Conservation (phyloP, 35 echinoderm and acorn worm genomes). For the Anneissia japonica region DNA sequence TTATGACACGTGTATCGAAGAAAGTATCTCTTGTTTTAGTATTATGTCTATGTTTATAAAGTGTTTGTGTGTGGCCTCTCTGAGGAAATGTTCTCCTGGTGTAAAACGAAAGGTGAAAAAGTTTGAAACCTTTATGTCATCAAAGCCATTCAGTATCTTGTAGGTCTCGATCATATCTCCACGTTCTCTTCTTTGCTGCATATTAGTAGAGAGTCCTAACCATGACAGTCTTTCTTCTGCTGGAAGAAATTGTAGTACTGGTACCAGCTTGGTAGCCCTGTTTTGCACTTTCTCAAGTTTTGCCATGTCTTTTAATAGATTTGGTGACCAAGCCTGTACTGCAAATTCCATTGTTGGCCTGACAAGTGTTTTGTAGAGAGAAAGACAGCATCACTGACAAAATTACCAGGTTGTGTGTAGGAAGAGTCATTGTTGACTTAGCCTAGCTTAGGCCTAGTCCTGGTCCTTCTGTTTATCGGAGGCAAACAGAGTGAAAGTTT, state of each 20-base stretch:
- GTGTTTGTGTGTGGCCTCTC: too few species aligned
- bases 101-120: not conserved
- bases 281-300: not conserved
- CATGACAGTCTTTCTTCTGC: not conserved
- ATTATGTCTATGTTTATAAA: too few species aligned
- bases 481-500: too few species aligned
- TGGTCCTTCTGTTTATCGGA: too few species aligned
- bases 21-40: too few species aligned
- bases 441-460: too few species aligned
- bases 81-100: too few species aligned
- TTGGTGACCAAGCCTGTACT: slow-evolving; percentile 7
- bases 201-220: not conserved
- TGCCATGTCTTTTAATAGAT: not conserved
- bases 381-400: too few species aligned
- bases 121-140: not conserved
- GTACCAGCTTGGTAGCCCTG: slow-evolving; percentile 7
- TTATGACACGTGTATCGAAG: too few species aligned
- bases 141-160: not conserved
- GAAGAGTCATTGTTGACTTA: too few species aligned
- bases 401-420: too few species aligned
- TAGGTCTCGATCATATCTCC: not conserved
- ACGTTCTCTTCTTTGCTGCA: not conserved
- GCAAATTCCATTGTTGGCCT: not conserved
- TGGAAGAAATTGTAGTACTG: not conserved
- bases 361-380: not conserved